Evolutionary conservation across 2,888 invertebrate genomes (phyloP), one percentile per base, ranked within the genome.

Genomic region (Drosophila conformis): DNA sequence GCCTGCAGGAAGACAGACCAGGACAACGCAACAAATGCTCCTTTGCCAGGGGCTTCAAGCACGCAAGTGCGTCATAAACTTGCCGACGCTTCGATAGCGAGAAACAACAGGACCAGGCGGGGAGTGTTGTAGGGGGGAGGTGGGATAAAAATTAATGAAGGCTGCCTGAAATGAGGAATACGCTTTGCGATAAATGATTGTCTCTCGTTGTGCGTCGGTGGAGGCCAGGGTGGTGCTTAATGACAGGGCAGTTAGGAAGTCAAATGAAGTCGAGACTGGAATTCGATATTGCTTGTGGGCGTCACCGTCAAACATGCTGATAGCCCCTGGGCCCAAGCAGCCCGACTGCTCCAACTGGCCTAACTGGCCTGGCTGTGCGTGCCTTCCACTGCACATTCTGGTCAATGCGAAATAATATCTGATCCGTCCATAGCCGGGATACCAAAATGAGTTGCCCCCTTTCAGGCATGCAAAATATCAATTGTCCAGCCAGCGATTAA

Each of bases 241-340:
- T 83, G 86, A 83, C 84, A 73, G 67, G 82, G 70, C 90, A 66
- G 85, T 78, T 66, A 71, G 74, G 66, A 72, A 85, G 90, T 87
- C 85, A 82, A 87, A 87, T 85, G 68, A 73, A 82, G 84, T 77
- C 86, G 88, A 73, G 90, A 74, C 85, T 79, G 77, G 90, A 87
- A 84, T 85, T 65, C 72, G 85, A 87, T 84, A 89, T 81, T 73
- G 53, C 61, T 57, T 59, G 56, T 53, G 63, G 70, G 21, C 15
- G 21, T 57, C 7, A 10, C 8, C 29, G 33, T 46, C 31, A 42
- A 54, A 25, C 31, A 36, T 35, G 33, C 25, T 60, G 62, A 71
- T 56, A 68, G 52, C 66, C 49, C 27, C 25, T 49, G 52, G 66
- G 52, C 29, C 42, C 29, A 58, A 10, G 21, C 49, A 36, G 31